phyloP scores from a whole-genome alignment of 2,888 invertebrate genomes.

The Malachius bipustulatus region DNA sequence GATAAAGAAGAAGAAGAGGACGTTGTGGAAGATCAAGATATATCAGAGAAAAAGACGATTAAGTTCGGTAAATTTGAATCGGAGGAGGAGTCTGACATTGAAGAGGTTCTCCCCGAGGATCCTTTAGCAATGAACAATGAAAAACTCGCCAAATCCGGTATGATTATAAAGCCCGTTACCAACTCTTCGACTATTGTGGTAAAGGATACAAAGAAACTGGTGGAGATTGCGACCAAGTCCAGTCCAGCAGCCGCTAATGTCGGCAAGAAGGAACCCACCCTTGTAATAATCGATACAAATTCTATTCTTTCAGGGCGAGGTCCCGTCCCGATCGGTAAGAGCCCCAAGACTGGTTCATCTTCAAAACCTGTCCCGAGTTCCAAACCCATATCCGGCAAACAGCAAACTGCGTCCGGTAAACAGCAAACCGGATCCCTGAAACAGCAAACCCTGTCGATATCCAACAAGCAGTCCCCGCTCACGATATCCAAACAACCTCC shows the following conservation, averaged over 20 bases:
- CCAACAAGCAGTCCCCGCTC: conserved; percentile 8
- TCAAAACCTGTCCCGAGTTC: neutral
- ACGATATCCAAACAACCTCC: conserved; percentile 19
- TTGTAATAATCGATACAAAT: conserved; percentile 71
- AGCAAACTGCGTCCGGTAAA: neutral
- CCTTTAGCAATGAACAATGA: conserved; percentile 36
- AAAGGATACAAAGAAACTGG: conserved; percentile 58
- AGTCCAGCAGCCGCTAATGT: conserved; percentile 30
- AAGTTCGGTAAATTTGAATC: neutral
- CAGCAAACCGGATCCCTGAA: neutral
- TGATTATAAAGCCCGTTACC: neutral
- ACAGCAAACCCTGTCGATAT: neutral
- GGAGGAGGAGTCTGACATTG: conserved; percentile 47
- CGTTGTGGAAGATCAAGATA: conserved; percentile 37
- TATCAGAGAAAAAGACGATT: conserved; percentile 2
- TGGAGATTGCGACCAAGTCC: conserved; percentile 55
- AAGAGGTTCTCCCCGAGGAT: conserved; percentile 50
- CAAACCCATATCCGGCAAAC: neutral
- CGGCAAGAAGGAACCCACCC: conserved; percentile 58
- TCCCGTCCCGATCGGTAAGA: conserved; percentile 39
- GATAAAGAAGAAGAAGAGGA: conserved; percentile 35
- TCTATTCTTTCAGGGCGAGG: conserved; percentile 54
- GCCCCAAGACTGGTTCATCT: conserved; percentile 27
- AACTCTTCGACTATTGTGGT: conserved; percentile 38
- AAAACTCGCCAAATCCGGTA: conserved; percentile 7